Conservation (phyloP, 2,888 invertebrate species). For the Gonocerus acuteangulatus region DNA sequence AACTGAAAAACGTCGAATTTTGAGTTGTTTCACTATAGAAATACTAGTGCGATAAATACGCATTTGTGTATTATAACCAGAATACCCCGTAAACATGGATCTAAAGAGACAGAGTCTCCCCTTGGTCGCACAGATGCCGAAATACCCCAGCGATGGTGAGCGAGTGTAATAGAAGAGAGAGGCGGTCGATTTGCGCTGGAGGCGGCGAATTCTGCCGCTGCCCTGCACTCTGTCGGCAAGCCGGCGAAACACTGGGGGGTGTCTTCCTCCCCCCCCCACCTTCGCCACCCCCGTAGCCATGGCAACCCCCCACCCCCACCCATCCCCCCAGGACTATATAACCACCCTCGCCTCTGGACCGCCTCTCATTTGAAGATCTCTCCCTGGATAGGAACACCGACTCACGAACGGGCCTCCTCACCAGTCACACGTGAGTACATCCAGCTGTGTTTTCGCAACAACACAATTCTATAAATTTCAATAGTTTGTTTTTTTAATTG, state of each 20-base stretch:
- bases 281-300: background rate
- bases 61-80: too few relatives aligned
- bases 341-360: constrained; percentile 19
- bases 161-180: background rate
- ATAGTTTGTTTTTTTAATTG: too few relatives aligned
- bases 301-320: constrained; percentile 6
- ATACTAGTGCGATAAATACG: too few relatives aligned
- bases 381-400: background rate
- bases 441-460: too few relatives aligned
- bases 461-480: too few relatives aligned
- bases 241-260: background rate
- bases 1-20: too few relatives aligned
- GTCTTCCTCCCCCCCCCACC: too few relatives aligned
- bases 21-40: too few relatives aligned
- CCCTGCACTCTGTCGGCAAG: background rate
- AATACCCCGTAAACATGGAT: too few relatives aligned
- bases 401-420: background rate
- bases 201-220: background rate
- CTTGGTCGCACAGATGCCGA: too few relatives aligned
- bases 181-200: constrained; percentile 2
- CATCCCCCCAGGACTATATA: constrained; percentile 5
- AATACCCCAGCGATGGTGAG: too few relatives aligned
- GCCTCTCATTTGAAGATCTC: constrained; percentile 21
- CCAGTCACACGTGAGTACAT: constrained; percentile 9
- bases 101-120: too few relatives aligned